These are phyloP conservation scores for Cinclus cinclus DNA, from an alignment of 2,113 vertebrate species.

Conservation along the genomic window DNA sequence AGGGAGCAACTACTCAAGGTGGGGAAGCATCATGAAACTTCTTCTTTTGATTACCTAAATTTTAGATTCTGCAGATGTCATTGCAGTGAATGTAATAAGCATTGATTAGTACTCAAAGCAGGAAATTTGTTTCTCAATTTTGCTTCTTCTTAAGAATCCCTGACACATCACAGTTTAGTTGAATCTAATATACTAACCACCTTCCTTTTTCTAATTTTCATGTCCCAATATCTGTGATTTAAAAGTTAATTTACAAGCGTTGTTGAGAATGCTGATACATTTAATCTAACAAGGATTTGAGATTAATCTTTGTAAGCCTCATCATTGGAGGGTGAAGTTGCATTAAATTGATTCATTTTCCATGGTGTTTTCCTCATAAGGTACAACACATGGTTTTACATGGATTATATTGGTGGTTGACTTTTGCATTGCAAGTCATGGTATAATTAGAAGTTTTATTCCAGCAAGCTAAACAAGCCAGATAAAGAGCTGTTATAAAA, in stretches of 20 bases:
- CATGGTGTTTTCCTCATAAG: not conserved
- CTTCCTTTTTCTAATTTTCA: not conserved
- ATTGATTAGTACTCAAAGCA: not conserved
- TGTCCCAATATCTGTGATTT: not conserved
- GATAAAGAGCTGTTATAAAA: not conserved
- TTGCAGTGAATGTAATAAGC: not conserved
- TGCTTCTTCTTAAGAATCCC: not conserved
- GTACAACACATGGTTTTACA: not conserved
- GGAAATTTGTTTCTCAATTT: not conserved
- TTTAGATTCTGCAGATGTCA: not conserved
- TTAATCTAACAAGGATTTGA: not conserved
- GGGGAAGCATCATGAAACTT: not conserved
- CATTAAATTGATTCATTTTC: slow-evolving; percentile 17
- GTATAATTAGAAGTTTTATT: not conserved
- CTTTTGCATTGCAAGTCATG: not conserved
- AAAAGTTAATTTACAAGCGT: not conserved
- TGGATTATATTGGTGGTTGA: not conserved
- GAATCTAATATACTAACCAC: not conserved
- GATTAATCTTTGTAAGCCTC: slow-evolving; percentile 29
- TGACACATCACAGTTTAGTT: not conserved
- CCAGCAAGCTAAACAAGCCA: not conserved
- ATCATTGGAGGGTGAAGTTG: slow-evolving; percentile 8
- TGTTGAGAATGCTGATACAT: not conserved
- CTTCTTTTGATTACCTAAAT: not conserved
- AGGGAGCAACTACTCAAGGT: not conserved